Base-by-base conservation (phyloP, 2,113 vertebrate genomes). In the Oncorhynchus masou region DNA sequence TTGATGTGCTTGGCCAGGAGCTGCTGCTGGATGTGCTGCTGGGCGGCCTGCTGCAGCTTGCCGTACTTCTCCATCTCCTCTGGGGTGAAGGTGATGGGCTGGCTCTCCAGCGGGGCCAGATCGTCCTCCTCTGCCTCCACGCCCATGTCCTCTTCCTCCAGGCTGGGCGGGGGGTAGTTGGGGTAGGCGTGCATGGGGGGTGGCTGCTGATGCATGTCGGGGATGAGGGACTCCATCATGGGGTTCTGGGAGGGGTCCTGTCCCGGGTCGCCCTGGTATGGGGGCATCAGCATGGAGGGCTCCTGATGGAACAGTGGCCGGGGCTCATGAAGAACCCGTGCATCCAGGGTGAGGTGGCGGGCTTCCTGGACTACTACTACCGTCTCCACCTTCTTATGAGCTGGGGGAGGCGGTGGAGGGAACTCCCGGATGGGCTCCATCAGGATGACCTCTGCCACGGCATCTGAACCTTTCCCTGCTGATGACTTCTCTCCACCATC, bases 21-120 rank as follows among this genome's bases (percentile, higher is more conserved):
- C 88, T 99, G 97, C 89, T 99, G 98, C 89, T 99, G 98, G 79
- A 99, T 99, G 91, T 99, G 98, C 72, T 99, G 98, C 86, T 99
- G 98, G 0, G 98, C 97, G 0, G 97, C 97, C 89, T 99, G 98
- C 75, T 99, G 98, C 79, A 99, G 95, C 84, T 99, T 99, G 82
- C 98, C 95, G 89, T 99, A 99, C 68, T 99, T 99, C 88, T 99
- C 98, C 96, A 99, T 99, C 84, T 99, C 98, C 87, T 99, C 98
- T 0, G 97, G 97, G 0, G 98, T 99, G 81, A 99, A 99, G 0
- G 97, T 99, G 79, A 99, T 98, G 7, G 98, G 98, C 78, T 99
- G 98, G 90, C 97, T 98, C 89, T 99, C 97, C 2, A 99, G 85
- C 0, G 98, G 98, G 0, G 98, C 98, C 69, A 99, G 87, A 0